Evolutionary conservation across 2,888 invertebrate species (phyloP).

Genomic region (Cetonia aurata): DNA sequence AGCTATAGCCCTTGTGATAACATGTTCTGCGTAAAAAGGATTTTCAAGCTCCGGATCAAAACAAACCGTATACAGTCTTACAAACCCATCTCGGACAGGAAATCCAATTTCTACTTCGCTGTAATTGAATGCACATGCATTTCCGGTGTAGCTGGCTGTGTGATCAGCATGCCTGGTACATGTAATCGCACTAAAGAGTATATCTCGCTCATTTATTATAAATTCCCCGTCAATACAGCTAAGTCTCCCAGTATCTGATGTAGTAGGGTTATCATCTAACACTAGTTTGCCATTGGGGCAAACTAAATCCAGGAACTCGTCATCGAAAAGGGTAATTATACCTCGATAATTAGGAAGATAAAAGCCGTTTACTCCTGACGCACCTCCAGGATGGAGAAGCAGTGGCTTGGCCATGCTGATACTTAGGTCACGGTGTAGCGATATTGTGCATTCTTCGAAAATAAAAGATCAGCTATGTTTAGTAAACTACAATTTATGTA

Average conservation of each 20-base stretch:
- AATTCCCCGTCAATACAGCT: conserved; percentile 50
- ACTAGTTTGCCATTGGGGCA: conserved; percentile 48
- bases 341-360: conserved; percentile 46
- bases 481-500: neutral
- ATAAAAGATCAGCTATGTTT: neutral
- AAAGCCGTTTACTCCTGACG: conserved; percentile 46
- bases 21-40: conserved; percentile 69
- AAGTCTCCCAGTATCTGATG: conserved; percentile 22
- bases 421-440: conserved; percentile 51
- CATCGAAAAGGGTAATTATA: conserved; percentile 43
- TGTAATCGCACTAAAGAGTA: conserved; percentile 61
- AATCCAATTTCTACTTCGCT: conserved; percentile 68
- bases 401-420: conserved; percentile 57
- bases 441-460: conserved; percentile 53
- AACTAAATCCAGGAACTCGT: conserved; percentile 47
- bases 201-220: conserved; percentile 39
- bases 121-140: conserved; percentile 64
- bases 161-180: conserved; percentile 59
- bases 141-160: conserved; percentile 64
- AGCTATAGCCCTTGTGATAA: conserved; percentile 66
- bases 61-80: conserved; percentile 68
- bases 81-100: conserved; percentile 61
- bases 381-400: conserved; percentile 50
- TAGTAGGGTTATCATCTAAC: conserved; percentile 28
- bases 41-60: conserved; percentile 68